Base-by-base conservation (phyloP, 2,888 invertebrate species). In the Conomelus anceps region DNA sequence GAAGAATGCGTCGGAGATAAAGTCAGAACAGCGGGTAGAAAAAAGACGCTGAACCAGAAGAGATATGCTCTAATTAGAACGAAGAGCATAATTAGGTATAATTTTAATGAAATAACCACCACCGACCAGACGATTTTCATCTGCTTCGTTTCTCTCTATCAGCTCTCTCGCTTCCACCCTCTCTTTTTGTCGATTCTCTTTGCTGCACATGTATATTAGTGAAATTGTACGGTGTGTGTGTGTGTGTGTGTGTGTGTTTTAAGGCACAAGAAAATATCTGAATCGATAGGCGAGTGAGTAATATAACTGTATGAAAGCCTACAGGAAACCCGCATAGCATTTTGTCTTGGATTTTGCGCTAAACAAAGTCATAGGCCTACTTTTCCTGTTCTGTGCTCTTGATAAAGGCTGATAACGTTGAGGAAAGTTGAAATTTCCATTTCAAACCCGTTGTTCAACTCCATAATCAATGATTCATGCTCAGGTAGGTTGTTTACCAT, bases 41-140 rank as follows among this genome's bases (percentile, higher is more conserved):
- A 89, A 22, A 89, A 88, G 90, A 89, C 87, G 86, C 85, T 23
- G 86, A 89, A 84, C 85, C 84, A 23, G 41, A 90, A 89, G 89
- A 89, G 88, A 90, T 89, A 90, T 93, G 93, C 94, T 95, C 90
- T 90, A 95, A 95, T 95, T 95, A 95, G 94, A 94, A 94, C 94
- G 94, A 95, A 95, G 95, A 95, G 94, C 94, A 94, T 95, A 95
- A 95, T 95, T 95, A 94, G 95, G 95, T 95, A 94, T 63, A 95
- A 95, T 95, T 95, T 95, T 95, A 95, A 95, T 95, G 94, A 86
- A 86, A 29, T 86, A 29, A 86, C 26, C 63, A n/a, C 63, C 63
- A 11, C 86, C 86, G 24, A 86, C 86, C 24, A 86, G 86, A 86
- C 86, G 22, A 86, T 86, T 23, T 29, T n/a, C 86, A 63, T 63